Evolutionary conservation across 53 echinoderm and acorn worm genomes (phyloP), one percentile per base, ranked within the genome.

Genomic region (Hippasteria phrygiana): DNA sequence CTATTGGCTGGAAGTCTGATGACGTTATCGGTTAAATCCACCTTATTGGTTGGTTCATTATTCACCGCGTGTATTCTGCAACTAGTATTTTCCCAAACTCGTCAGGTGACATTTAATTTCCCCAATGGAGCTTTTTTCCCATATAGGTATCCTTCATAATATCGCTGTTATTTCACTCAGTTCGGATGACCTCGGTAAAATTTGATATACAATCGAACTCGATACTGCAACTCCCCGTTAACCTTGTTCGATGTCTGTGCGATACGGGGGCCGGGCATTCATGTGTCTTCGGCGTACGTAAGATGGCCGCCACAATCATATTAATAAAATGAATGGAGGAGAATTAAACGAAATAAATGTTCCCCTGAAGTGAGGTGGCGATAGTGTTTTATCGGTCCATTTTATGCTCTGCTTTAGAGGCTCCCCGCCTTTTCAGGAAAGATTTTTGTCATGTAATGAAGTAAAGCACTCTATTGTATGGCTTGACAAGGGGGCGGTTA

Each of bases 161-260:
- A 43, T 74, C 43, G 74, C 43, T 43, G 46, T 28, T 74, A 22
- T 74, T 22, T 4, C 10, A 31, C 43, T 42, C 43, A 43, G 43
- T 45, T 31, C 51, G 48, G 50, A 35, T 18, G 20, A 59, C 59
- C 59, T 59, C 59, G 59, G 59, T 26, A 8, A 18, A 26, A 22
- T 59, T 78, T 78, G 59, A 78, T 26, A 78, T 78, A 59, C 56
- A 40, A 78, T 78, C 78, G 56, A 53, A 38, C 16, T 56, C 37
- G 26, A 62, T 13, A 24, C 20, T 38, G 22, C 26, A 34, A 31
- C n/a, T 55, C 55, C 56, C 17, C 40, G 78, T 78, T 59, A 78
- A 78, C 78, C 78, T 78, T 59, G 59, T 78, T 78, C 35, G 35
- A 55, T 37, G 78, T 59, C 78, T 56, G 35, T 27, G 24, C 53